These are phyloP conservation scores for Xestia c-nigrum DNA, from an alignment of 2,888 invertebrate genomes.

Conservation along the genomic window DNA sequence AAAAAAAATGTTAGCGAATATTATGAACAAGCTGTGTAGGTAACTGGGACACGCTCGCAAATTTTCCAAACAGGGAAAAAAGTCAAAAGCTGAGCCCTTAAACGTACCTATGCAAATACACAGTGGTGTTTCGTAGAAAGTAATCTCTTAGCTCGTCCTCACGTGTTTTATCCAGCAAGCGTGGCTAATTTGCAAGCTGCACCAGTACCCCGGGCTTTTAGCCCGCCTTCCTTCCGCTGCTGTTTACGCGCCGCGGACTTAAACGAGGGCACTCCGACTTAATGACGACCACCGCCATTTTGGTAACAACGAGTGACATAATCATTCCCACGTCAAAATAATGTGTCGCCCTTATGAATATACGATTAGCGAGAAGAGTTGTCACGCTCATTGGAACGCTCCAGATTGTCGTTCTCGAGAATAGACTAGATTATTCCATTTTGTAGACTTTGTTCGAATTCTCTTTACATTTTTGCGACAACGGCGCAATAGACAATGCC, in stretches of 20 bases:
- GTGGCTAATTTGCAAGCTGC: conserved; percentile 86
- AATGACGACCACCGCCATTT: conserved; percentile 86
- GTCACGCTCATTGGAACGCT: conserved; percentile 12
- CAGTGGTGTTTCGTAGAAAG: conserved; percentile 76
- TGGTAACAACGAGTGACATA: conserved; percentile 80
- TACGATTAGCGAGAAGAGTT: conserved; percentile 39
- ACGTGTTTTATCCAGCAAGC: conserved; percentile 82
- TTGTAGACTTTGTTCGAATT: background rate
- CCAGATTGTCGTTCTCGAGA: background rate
- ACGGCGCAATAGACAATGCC: conserved; percentile 1
- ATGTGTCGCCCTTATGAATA: conserved; percentile 53
- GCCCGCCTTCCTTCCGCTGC: conserved; percentile 85
- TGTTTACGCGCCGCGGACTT: conserved; percentile 84
- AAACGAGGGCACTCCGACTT: conserved; percentile 87
- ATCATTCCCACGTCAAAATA: conserved; percentile 65
- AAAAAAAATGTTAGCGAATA: conserved; percentile 34
- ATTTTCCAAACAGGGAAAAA: conserved; percentile 59
- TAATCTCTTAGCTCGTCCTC: conserved; percentile 83
- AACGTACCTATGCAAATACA: conserved; percentile 72
- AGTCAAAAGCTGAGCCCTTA: conserved; percentile 61
- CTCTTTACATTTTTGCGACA: background rate
- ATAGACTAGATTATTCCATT: conserved; percentile 4
- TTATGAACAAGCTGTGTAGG: conserved; percentile 56
- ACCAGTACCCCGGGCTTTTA: conserved; percentile 83
- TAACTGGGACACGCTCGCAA: conserved; percentile 50